Base-by-base conservation (phyloP, 2,888 invertebrate species). In the Embidobia sp. region DNA sequence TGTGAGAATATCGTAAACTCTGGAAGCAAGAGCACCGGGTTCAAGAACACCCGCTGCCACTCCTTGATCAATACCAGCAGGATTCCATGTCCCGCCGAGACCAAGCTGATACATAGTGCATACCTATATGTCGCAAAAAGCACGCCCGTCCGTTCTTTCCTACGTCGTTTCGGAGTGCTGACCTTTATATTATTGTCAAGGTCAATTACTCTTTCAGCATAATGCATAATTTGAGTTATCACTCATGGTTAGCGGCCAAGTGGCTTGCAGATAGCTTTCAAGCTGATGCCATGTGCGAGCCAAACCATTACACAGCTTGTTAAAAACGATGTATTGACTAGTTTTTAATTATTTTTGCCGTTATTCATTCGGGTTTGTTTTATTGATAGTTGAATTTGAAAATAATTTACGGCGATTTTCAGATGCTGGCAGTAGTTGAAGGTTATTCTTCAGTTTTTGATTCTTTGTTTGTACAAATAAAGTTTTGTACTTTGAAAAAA, bases 31-130 rank as follows among this genome's bases (percentile, higher is more conserved):
- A 85, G 84, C 84, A 83, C 77, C 81, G 83, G 83, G 85, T 86
- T 86, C 84, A 86, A 86, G 85, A 85, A 85, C 85, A 86, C 85
- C 84, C 85, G 82, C 84, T 84, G 84, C 85, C 84, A 85, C 84
- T 85, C 85, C 86, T 85, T 85, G 86, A 86, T 86, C 86, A 86
- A 85, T 85, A 78, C 78, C 74, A 75, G 74, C 78, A 78, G 74
- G 78, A 75, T 74, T 61, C 74, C 40, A 59, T 72, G 70, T 74
- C 78, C 74, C 61, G 61, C 66, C 74, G 70, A 61, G 74, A 74
- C 59, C 70, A 42, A 67, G 67, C 64, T 49, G 73, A 63, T 69
- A 77, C 73, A 73, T 33, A 27, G 61, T 78, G 74, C 78, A 78
- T 75, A 59, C 55, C 74, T 74, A 78, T 74, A 70, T 74, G 49